Evolutionary conservation across 2,888 invertebrate genomes (phyloP).

Genomic region (Ormyrus pomaceus): DNA sequence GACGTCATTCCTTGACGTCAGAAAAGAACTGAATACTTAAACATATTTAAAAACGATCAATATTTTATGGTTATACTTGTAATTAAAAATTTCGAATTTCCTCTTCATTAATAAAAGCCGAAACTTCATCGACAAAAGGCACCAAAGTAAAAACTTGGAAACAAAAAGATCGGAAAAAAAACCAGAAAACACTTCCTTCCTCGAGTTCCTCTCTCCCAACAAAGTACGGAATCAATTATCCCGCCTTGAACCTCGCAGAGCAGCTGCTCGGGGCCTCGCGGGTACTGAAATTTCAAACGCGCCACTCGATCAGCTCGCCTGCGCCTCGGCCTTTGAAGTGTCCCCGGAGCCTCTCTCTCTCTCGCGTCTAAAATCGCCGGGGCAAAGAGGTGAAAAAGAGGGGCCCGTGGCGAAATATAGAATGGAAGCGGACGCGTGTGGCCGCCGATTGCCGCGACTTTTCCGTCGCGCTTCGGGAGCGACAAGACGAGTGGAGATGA

Average conservation of each 20-base stretch:
- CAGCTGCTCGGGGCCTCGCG: conserved; percentile 1
- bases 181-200: conserved; percentile 9
- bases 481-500: not conserved
- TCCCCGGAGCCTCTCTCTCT: not conserved
- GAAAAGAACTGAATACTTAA: too few species aligned
- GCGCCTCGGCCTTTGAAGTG: conserved; percentile 29
- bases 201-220: not conserved
- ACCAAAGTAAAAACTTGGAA: too few species aligned
- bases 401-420: conserved; percentile 1
- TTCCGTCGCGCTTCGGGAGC: not conserved
- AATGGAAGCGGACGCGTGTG: not conserved
- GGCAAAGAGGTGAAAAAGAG: not conserved
- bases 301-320: conserved; percentile 30
- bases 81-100: too few species aligned
- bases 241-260: not conserved
- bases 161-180: too few species aligned
- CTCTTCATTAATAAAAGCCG: too few species aligned
- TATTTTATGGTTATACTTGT: too few species aligned
- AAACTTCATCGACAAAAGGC: too few species aligned
- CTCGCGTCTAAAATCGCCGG: not conserved
- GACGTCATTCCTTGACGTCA: too few species aligned
- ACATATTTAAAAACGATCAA: too few species aligned
- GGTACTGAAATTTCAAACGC: conserved; percentile 44
- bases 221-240: conserved; percentile 32
- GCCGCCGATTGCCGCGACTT: too few species aligned